A percentile compares a stretch with the other conserved stretches of the same genome.
phyloP scores from a whole-genome alignment of 2,113 vertebrate genomes.

The Pionites leucogaster region DNA sequence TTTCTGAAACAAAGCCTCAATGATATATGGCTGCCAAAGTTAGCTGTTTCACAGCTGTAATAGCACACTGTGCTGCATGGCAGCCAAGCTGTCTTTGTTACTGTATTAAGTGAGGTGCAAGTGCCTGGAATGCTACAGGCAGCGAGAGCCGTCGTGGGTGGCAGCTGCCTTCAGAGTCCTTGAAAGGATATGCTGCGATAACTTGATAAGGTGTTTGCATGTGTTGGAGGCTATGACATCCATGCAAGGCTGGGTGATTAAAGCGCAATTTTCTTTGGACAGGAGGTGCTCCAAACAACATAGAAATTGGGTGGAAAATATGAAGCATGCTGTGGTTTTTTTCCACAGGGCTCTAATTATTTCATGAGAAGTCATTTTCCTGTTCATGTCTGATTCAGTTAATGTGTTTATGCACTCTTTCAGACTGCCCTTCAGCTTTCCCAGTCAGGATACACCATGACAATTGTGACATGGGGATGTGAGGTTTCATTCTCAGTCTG shows the following conservation, averaged over 20 bases:
- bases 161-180: conserved; percentile 69
- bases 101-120: conserved; percentile 66
- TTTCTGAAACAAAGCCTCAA: conserved; percentile 54
- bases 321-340: neutral
- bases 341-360: neutral
- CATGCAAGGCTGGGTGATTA: neutral
- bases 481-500: neutral
- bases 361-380: neutral
- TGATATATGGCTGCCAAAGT: conserved; percentile 75
- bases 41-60: conserved; percentile 77
- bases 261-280: neutral
- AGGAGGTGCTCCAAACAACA: neutral
- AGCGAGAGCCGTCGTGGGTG: conserved; percentile 47
- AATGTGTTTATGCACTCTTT: neutral
- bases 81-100: conserved; percentile 65
- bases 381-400: neutral
- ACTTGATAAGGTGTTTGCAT: conserved; percentile 57
- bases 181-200: conserved; percentile 58
- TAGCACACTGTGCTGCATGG: conserved; percentile 42
- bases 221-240: conserved; percentile 35
- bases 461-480: neutral
- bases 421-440: neutral
- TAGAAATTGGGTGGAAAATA: neutral
- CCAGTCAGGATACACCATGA: neutral
- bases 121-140: conserved; percentile 50